Evolutionary conservation across 1,140 invertebrate species (phyloP).

Genomic region (Ditylenchus dipsaci): DNA sequence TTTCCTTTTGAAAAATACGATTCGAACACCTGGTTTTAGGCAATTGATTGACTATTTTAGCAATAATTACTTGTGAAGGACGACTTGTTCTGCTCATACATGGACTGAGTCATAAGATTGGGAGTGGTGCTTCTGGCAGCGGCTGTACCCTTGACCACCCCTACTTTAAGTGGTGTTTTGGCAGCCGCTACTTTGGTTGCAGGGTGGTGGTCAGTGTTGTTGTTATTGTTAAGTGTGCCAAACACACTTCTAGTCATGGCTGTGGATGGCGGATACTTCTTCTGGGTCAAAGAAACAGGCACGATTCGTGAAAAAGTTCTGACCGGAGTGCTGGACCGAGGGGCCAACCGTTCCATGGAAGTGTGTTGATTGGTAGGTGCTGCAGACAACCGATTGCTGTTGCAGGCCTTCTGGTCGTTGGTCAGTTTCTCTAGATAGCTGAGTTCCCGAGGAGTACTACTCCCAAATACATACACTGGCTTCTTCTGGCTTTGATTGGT

Average conservation of each 20-base stretch:
- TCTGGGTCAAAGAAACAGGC: conserved; percentile 4
- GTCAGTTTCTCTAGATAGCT: conserved; percentile 41
- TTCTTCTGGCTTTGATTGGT: conserved; percentile 25
- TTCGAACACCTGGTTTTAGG: too few relatives aligned
- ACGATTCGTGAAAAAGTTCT: conserved; percentile 11
- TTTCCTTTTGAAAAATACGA: too few relatives aligned
- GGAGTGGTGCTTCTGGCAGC: not conserved
- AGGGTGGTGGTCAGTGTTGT: not conserved
- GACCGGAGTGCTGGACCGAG: conserved; percentile 10
- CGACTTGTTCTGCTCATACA: conserved; percentile 12
- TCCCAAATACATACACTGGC: conserved; percentile 44
- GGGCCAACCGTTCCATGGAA: not conserved
- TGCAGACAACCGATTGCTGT: conserved; percentile 6
- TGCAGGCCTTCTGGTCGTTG: conserved; percentile 31
- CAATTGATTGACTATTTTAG: not conserved
- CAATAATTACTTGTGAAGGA: not conserved
- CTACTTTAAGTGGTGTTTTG: not conserved
- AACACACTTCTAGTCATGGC: conserved; percentile 26
- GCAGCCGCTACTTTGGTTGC: not conserved
- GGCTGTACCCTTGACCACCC: not conserved
- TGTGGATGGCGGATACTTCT: not conserved
- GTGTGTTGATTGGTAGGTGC: not conserved
- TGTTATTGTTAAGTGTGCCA: conserved; percentile 15
- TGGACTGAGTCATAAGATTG: conserved; percentile 25
- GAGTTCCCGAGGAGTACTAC: conserved; percentile 45